Evolutionary conservation across 2,797 vertebrate genomes (phyloP).

Genomic region (Lithobates sylvaticus): DNA sequence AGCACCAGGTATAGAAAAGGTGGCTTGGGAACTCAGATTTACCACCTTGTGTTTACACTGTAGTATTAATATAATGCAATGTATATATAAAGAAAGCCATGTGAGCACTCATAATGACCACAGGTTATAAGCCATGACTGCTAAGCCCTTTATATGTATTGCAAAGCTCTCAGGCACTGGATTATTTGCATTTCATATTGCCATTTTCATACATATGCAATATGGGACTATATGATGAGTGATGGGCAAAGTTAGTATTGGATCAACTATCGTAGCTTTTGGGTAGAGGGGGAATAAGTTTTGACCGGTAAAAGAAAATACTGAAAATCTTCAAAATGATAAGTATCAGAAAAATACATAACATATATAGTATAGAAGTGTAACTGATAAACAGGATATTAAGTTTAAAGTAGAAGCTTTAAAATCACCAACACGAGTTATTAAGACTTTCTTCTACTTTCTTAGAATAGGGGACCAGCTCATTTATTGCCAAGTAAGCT

Average conservation of each 20-base stretch:
- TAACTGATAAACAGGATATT: not conserved
- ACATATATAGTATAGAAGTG: too few species aligned
- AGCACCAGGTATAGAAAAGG: not conserved
- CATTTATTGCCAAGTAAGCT: too few species aligned
- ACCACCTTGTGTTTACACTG: not conserved
- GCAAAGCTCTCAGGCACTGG: slow-evolving; percentile 46
- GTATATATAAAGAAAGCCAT: not conserved
- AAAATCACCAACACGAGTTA: too few species aligned
- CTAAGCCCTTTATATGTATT: slow-evolving; percentile 17
- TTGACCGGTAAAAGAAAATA: not conserved
- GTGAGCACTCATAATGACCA: not conserved
- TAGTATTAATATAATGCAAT: not conserved
- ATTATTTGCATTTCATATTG: not conserved
- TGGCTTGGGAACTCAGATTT: not conserved
- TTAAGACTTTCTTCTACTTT: too few species aligned
- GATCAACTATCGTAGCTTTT: not conserved
- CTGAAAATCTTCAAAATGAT: not conserved
- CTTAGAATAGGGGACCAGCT: too few species aligned
- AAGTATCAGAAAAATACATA: not conserved
- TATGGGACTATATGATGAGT: slow-evolving; percentile 10
- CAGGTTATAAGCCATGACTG: not conserved
- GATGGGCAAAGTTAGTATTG: not conserved
- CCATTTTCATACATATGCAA: not conserved
- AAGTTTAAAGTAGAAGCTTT: not conserved
- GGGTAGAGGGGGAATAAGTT: not conserved